These are phyloP conservation scores for Micromesistius poutassou DNA, from an alignment of 2,797 vertebrate species.

Conservation along the genomic window DNA sequence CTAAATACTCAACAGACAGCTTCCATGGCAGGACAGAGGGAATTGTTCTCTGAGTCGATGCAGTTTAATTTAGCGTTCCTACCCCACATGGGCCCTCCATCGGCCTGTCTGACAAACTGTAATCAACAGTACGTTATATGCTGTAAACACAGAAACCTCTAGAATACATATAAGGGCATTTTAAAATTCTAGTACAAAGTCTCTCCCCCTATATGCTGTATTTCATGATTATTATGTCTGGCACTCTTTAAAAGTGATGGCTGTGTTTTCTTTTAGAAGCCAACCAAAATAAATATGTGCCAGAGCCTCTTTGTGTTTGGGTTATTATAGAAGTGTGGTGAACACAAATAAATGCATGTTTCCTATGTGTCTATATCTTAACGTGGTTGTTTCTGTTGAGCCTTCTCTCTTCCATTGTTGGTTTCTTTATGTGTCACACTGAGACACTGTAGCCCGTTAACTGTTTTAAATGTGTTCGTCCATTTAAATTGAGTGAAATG, in stretches of 20 bases:
- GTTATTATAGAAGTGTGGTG: not conserved
- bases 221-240: too few species aligned
- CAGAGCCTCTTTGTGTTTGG: too few species aligned
- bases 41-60: conserved; percentile 54
- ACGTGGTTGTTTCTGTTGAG: not conserved
- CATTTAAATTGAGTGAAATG: not conserved
- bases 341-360: not conserved
- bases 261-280: not conserved
- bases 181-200: conserved; percentile 19
- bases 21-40: conserved; percentile 40
- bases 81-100: conserved; percentile 36
- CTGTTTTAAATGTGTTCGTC: not conserved
- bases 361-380: not conserved
- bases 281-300: not conserved
- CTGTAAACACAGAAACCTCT: conserved; percentile 36
- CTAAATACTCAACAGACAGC: conserved; percentile 57
- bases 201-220: conserved; percentile 6
- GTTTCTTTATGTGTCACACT: not conserved
- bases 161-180: conserved; percentile 20
- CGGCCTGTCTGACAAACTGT: conserved; percentile 50
- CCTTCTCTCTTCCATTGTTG: not conserved
- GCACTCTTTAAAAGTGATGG: not conserved
- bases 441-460: not conserved
- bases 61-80: conserved; percentile 50
- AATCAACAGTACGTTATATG: conserved; percentile 60